A percentile compares a stretch with the other conserved stretches of the same genome.
These are phyloP conservation scores for Hydropotes inermis DNA, from an alignment of 2,113 vertebrate species.

Conservation along the genomic window DNA sequence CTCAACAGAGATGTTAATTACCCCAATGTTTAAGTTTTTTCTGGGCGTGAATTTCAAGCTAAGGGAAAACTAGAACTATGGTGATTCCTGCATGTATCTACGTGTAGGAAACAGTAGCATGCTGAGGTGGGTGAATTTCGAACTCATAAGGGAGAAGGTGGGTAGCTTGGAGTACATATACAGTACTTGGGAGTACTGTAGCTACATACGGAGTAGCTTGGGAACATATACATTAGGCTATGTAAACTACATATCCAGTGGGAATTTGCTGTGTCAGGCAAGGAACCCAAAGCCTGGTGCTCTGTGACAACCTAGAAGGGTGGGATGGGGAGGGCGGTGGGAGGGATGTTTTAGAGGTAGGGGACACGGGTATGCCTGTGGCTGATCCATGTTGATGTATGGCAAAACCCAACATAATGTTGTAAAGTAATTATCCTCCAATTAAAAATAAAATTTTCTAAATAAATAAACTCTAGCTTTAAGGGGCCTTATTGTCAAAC, in stretches of 20 bases:
- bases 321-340: too few species aligned
- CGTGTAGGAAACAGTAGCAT: rapidly evolving
- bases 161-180: too few species aligned
- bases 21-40: neutral
- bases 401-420: neutral
- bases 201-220: neutral
- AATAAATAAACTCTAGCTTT: neutral
- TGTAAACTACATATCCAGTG: neutral
- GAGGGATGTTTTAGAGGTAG: neutral
- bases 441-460: neutral
- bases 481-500: rapidly evolving
- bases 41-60: neutral
- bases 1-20: neutral
- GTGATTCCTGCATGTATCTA: rapidly evolving
- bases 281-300: neutral
- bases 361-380: neutral
- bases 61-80: rapidly evolving
- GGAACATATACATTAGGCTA: neutral
- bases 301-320: neutral
- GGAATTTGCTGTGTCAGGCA: neutral
- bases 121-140: rapidly evolving
- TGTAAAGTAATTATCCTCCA: neutral
- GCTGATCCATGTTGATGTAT: neutral
- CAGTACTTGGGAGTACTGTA: too few species aligned
- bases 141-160: neutral